Percentiles rank a stretch among this genome's conserved stretches.
phyloP scores from a whole-genome alignment of 2,888 invertebrate genomes.

The Tipula helvola region DNA sequence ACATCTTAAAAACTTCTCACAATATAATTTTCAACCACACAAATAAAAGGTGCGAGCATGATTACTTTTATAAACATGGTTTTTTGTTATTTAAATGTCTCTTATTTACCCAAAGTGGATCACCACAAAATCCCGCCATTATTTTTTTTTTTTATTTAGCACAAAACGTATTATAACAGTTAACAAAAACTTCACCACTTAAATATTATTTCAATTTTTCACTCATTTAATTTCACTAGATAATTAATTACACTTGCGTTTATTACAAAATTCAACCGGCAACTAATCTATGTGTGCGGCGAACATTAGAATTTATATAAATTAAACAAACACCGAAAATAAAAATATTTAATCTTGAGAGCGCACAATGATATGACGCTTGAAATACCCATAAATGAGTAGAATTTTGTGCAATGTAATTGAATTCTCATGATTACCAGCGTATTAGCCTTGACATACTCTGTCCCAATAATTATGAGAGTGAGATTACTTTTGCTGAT shows the following conservation, averaged over 20 bases:
- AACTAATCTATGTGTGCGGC: background rate
- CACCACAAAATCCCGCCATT: constrained; percentile 13
- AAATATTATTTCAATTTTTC: background rate
- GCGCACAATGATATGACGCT: background rate
- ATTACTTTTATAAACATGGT: background rate
- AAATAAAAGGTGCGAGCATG: background rate
- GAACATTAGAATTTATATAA: background rate
- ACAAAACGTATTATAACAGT: background rate
- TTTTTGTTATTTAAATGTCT: background rate
- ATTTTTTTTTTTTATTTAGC: background rate
- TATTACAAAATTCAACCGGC: background rate
- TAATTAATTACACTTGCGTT: background rate
- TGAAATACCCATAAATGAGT: background rate
- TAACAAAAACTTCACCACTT: background rate
- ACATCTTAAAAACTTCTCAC: background rate
- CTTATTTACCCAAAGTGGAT: constrained; percentile 14
- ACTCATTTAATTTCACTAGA: background rate
- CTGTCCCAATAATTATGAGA: background rate
- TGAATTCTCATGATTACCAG: background rate
- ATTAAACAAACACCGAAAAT: background rate
- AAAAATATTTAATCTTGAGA: background rate
- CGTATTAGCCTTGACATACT: background rate
- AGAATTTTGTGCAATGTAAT: background rate
- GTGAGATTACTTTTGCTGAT: background rate
- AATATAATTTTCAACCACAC: background rate